Conservation (phyloP, 2,113 vertebrate genomes). For the Phaethornis superciliosus region DNA sequence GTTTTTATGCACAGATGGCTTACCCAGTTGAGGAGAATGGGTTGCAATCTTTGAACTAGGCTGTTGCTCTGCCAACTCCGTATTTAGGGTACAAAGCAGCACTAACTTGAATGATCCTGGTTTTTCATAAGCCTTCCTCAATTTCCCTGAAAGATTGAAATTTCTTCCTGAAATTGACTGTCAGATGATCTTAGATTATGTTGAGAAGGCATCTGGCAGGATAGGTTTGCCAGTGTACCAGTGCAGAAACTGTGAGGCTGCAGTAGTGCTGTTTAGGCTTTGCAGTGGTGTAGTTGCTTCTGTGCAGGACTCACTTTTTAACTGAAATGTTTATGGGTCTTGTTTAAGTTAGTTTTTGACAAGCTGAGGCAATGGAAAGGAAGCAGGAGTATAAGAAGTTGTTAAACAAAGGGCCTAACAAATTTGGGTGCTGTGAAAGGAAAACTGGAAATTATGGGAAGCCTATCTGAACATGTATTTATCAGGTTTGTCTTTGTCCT, state of each 20-base stretch:
- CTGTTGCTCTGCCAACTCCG: background rate
- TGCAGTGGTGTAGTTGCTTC: background rate
- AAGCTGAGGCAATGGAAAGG: background rate
- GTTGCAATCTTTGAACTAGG: background rate
- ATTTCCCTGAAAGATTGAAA: background rate
- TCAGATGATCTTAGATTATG: background rate
- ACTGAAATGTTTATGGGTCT: background rate
- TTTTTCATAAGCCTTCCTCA: background rate
- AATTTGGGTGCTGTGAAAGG: background rate
- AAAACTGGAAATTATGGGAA: background rate
- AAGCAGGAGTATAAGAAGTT: background rate
- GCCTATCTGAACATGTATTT: accelerated
- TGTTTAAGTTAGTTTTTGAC: background rate
- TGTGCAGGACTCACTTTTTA: background rate
- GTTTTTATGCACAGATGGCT: background rate
- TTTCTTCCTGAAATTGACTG: background rate
- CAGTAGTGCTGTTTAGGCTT: background rate
- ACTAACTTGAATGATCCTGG: background rate
- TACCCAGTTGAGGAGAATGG: background rate
- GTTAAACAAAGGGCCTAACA: background rate
- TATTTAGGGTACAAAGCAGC: background rate
- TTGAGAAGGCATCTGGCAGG: background rate
- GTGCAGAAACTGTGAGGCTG: background rate
- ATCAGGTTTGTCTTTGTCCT: background rate
- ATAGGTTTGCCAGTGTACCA: background rate